Evolutionary conservation across 2,113 vertebrate species (phyloP), one percentile per base, ranked within the genome.

Genomic region (Galeopterus variegatus): DNA sequence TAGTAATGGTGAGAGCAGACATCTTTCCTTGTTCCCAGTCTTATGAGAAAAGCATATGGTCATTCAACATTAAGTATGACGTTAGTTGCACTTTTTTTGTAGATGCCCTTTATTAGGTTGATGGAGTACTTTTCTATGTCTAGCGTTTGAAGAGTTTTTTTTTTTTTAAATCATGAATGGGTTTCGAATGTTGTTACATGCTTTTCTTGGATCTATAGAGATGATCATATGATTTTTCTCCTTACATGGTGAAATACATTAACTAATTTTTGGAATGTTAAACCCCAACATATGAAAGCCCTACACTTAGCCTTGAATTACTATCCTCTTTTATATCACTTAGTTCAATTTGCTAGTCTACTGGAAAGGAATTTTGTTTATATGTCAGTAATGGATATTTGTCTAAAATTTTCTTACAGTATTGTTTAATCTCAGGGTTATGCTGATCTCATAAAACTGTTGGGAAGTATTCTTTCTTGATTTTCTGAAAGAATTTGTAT

Each of bases 191-290:
- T 65, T 91, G 36, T 75, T 23, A 23, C 2, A 26, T 50, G 41
- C 19, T 65, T 88, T 67, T 60, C 28, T 8, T 85, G n/a, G 7
- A 58, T 28, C 33, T 90, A 0, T 67, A 80, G 64, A 80, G 50
- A 69, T 84, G 50, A 62, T 62, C n/a, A 41, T 52, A 9, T 19
- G 54, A 18, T 36, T 28, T 54, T 18, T 52, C 24, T 24, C 60
- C 33, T 50, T 64, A 31, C 3, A 8, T 48, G 23, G 24, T 81
- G 8, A 62, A 28, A 24, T 87, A 24, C 18, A 31, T 58, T 36
- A 54, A 8, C 76, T 48, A 33, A 79, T 69, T 70, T 83, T 87
- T 64, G 23, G 26, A 89, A 31, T 88, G n/a, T 95, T 91, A 72
- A 88, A 26, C 19, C 5, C 36, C 28, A 70, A 67, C n/a, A 17